Conservation (phyloP, 2,113 vertebrate species). For the Triplophysa rosa region DNA sequence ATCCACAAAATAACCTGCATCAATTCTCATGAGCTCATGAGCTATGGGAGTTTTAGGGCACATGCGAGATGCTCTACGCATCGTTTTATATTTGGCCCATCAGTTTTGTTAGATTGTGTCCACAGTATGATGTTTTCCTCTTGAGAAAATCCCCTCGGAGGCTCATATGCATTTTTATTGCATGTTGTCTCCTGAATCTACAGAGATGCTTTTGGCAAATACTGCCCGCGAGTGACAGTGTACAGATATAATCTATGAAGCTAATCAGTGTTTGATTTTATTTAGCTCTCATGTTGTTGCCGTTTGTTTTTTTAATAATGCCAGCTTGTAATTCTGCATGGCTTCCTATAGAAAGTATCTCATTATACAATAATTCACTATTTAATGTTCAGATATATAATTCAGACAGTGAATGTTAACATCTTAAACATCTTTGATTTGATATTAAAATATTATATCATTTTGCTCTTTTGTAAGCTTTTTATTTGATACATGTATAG, state of each 20-base stretch:
- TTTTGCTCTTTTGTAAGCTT: too few relatives aligned
- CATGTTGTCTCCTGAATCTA: not conserved
- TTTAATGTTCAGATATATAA: too few relatives aligned
- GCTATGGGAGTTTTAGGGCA: not conserved
- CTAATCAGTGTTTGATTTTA: too few relatives aligned
- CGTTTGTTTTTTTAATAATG: too few relatives aligned
- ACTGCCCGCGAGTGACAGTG: not conserved
- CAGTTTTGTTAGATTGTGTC: slow-evolving; percentile 33
- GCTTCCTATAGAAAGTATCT: too few relatives aligned
- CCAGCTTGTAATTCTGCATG: too few relatives aligned
- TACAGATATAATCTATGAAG: not conserved
- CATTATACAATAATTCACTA: too few relatives aligned
- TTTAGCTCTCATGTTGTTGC: too few relatives aligned
- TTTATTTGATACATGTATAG: too few relatives aligned
- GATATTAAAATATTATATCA: too few relatives aligned
- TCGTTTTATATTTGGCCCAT: slow-evolving; percentile 18
- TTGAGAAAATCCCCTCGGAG: slow-evolving; percentile 24
- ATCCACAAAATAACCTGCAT: not conserved
- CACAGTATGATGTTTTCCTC: slow-evolving; percentile 11
- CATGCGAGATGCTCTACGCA: not conserved
- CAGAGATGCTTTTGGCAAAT: not conserved
- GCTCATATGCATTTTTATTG: slow-evolving; percentile 30
- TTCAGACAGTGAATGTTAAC: too few relatives aligned
- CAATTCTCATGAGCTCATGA: not conserved
- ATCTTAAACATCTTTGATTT: too few relatives aligned